A percentile compares a stretch with the other conserved stretches of the same genome.
Conservation (phyloP, 2,888 invertebrate species). For the Masnerella sp. region DNA sequence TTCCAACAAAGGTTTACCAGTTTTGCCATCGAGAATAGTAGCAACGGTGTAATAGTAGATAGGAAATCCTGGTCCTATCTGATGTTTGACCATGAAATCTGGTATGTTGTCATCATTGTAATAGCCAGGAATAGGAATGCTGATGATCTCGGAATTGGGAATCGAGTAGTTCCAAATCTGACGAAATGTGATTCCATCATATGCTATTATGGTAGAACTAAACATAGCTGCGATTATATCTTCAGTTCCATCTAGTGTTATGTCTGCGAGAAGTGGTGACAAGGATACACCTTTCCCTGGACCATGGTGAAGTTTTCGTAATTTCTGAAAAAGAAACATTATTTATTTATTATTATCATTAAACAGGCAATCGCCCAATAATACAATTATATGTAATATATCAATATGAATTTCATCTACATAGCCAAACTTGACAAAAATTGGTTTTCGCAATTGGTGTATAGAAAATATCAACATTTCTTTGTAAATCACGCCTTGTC, state of each 20-base stretch:
- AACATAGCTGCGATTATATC: constrained; percentile 87
- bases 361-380: background rate
- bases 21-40: constrained; percentile 80
- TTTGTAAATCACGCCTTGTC: too few relatives aligned
- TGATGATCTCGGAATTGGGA: constrained; percentile 84
- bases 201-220: constrained; percentile 85
- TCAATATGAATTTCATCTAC: too few relatives aligned
- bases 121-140: constrained; percentile 87
- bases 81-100: constrained; percentile 87
- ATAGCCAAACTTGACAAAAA: too few relatives aligned
- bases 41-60: constrained; percentile 86
- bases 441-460: too few relatives aligned
- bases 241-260: constrained; percentile 84
- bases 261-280: constrained; percentile 83
- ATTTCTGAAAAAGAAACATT: constrained; percentile 75
- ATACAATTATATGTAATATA: too few relatives aligned
- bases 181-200: constrained; percentile 83
- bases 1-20: constrained; percentile 81
- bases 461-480: too few relatives aligned
- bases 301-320: constrained; percentile 80
- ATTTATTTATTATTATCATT: background rate
- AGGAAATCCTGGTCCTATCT: constrained; percentile 85
- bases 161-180: constrained; percentile 87
- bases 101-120: constrained; percentile 87
- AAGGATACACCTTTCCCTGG: constrained; percentile 83